Conservation (phyloP, 2,888 invertebrate species). For the Anarsia innoxiella region DNA sequence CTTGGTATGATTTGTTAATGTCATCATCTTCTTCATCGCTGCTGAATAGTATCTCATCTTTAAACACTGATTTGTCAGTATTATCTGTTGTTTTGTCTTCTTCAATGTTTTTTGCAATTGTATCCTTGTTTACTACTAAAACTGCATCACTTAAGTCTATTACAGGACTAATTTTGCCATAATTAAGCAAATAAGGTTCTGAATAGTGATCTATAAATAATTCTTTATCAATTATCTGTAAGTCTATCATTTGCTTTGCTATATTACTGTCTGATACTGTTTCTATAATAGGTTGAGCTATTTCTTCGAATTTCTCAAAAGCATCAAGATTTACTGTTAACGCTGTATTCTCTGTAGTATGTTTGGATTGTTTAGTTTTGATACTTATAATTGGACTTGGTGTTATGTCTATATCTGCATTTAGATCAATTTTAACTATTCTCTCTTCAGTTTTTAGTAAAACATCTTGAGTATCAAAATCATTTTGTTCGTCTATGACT, state of each 20-base stretch:
- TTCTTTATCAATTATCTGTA: slow-evolving; percentile 44
- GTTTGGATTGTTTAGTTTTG: slow-evolving; percentile 14
- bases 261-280: slow-evolving; percentile 29
- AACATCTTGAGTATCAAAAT: too few species aligned
- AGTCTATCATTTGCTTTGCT: slow-evolving; percentile 45
- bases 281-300: slow-evolving; percentile 40
- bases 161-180: background rate
- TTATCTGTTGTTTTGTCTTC: slow-evolving; percentile 7
- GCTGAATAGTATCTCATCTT: slow-evolving; percentile 58
- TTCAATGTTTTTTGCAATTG: background rate
- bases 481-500: too few species aligned
- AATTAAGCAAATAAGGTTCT: background rate
- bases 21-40: slow-evolving; percentile 56
- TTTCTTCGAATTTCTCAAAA: slow-evolving; percentile 56
- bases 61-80: slow-evolving; percentile 21
- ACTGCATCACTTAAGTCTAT: background rate
- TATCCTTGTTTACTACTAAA: background rate
- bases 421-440: too few species aligned
- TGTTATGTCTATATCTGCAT: too few species aligned
- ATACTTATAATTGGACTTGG: slow-evolving; percentile 40
- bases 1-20: slow-evolving; percentile 29
- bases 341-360: too few species aligned
- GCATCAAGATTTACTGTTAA: slow-evolving; percentile 40
- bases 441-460: too few species aligned
- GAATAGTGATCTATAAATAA: slow-evolving; percentile 26